These are phyloP conservation scores for Hirudinaria manillensis DNA, from an alignment of 2,888 invertebrate species.

Conservation along the genomic window DNA sequence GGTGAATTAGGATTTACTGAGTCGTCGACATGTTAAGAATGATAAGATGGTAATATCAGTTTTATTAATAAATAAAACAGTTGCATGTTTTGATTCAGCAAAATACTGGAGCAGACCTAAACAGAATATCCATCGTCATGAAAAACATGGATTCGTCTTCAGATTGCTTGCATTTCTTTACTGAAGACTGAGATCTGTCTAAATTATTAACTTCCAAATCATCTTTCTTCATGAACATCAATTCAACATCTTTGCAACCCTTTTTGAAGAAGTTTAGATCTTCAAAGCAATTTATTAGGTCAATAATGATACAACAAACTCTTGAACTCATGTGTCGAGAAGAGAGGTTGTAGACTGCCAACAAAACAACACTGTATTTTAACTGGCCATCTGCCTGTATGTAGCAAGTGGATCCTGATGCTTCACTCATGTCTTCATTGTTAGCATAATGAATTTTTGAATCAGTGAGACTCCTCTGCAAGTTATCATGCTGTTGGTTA, in stretches of 20 bases:
- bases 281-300: slow-evolving; percentile 81
- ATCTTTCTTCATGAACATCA: background rate
- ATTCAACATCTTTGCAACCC: background rate
- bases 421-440: slow-evolving; percentile 47
- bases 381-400: slow-evolving; percentile 62
- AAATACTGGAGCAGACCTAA: slow-evolving; percentile 38
- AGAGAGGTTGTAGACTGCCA: slow-evolving; percentile 35
- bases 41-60: background rate
- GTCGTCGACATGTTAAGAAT: too few relatives aligned
- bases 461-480: slow-evolving; percentile 47
- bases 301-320: slow-evolving; percentile 85
- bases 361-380: slow-evolving; percentile 58
- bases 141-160: slow-evolving; percentile 13
- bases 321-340: slow-evolving; percentile 64
- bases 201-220: background rate
- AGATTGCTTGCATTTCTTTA: background rate
- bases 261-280: slow-evolving; percentile 70
- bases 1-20: too few relatives aligned
- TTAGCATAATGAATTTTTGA: slow-evolving; percentile 49
- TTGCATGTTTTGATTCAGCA: background rate
- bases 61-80: background rate
- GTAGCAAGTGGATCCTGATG: slow-evolving; percentile 69
- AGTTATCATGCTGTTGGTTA: slow-evolving; percentile 38
- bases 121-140: slow-evolving; percentile 14
- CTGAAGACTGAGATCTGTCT: background rate